A percentile compares a stretch with the other conserved stretches of the same genome.
Conservation (phyloP, 2,113 vertebrate species). For the Oplegnathus fasciatus region DNA sequence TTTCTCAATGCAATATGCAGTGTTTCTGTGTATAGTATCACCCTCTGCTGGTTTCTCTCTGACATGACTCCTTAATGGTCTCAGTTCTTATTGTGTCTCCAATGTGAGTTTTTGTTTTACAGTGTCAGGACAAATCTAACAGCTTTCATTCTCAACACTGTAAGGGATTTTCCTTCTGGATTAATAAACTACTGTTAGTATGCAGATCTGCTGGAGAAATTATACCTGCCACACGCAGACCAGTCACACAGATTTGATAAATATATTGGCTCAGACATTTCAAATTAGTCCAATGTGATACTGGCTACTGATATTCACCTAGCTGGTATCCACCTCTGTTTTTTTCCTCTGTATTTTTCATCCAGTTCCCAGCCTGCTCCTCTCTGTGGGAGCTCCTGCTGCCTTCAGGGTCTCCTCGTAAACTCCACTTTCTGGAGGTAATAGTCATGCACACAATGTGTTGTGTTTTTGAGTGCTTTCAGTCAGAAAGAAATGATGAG, state of each 20-base stretch:
- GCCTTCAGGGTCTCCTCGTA: conserved; percentile 32
- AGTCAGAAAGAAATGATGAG: not conserved
- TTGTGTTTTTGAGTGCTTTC: not conserved
- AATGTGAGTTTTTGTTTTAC: not conserved
- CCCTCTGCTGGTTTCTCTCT: conserved; percentile 36
- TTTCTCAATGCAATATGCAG: not conserved
- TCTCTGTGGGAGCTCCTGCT: conserved; percentile 31
- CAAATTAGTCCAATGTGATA: not conserved
- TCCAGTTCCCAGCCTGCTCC: not conserved
- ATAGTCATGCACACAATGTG: not conserved
- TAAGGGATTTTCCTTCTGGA: not conserved
- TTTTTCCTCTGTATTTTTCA: conserved; percentile 6
- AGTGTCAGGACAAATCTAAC: not conserved
- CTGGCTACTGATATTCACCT: not conserved
- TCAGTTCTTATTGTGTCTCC: not conserved
- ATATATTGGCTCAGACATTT: not conserved
- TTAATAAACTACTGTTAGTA: not conserved
- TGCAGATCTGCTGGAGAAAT: not conserved
- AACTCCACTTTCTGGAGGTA: accelerated
- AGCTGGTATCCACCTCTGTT: not conserved
- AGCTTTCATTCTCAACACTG: not conserved
- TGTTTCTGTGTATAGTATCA: not conserved
- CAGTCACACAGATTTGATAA: not conserved
- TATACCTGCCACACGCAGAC: not conserved
- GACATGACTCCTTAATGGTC: not conserved